Evolutionary conservation across 1,140 invertebrate genomes (phyloP), one percentile per base, ranked within the genome.

Genomic region (Drosophila sechellia): DNA sequence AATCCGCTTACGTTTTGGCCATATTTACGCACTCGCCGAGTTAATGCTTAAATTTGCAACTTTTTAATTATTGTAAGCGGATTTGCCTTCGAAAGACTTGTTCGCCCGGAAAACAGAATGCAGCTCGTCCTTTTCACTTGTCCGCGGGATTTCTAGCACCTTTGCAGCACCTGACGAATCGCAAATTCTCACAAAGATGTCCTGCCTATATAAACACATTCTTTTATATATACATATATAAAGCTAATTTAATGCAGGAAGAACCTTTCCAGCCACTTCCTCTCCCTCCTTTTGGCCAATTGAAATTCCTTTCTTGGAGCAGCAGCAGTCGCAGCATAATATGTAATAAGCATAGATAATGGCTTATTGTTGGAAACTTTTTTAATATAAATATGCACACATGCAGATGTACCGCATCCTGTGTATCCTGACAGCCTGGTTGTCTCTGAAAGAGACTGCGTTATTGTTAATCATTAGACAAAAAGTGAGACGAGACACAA

Each of bases 41-140:
- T 90, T 90, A 90, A 81, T 83, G 69, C 71, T 83, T 69, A 70
- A 86, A 79, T 90, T 90, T 81, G 85, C 86, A 83, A 90, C 87
- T 90, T 90, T 90, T 83, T 87, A 90, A 90, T 90, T 90, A 84
- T 79, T 80, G 64, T 90, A 90, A 90, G 73, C 87, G 83, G 87
- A 87, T 90, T 90, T 74, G 46, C 63, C 48, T 43, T 43, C 34
- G 58, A 53, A 39, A 65, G 70, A 81, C 80, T 81, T 83, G 79
- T 83, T 64, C 10, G 42, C 34, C 50, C 56, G 45, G 34, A 15
- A 68, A 39, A 17, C 49, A n/a, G 5, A 69, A 22, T 34, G 39
- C 50, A 35, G 27, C 10, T 40, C n/a, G 46, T 50, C 46, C 64
- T 37, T 65, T 34, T 65, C 60, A 68, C 59, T 50, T 61, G 56